Evolutionary conservation across 2,113 vertebrate species (phyloP), one percentile per base, ranked within the genome.

Genomic region (Anser cygnoides): DNA sequence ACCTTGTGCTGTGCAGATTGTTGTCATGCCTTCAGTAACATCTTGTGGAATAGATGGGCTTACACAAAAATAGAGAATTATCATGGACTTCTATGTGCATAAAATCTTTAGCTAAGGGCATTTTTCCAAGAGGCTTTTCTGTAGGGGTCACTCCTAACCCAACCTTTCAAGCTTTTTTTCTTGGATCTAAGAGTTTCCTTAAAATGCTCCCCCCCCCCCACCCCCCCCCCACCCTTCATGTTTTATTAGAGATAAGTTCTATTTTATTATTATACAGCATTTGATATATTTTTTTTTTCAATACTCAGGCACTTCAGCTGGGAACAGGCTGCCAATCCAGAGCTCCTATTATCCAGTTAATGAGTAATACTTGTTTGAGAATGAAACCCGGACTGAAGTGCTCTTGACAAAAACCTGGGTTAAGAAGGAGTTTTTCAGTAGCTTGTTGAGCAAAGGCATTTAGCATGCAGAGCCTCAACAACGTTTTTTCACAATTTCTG

Each of bases 1-100:
- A 5, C 0, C 2, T 7, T 49, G 5, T 5, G 35, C 0, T n/a
- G 46, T 54, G 31, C 23, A 82, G 44, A 4, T 16, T 20, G 6
- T 12, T 5, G 10, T 5, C 25, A 3, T 2, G 5, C 31, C 41
- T 52, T 37, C 68, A 35, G 31, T 6, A 21, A 1, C 0, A 2
- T 1, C 1, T 7, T 23, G 31, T 11, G 14, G n/a, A 4, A 31
- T 44, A 37, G 21, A 6, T 43, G 46, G 46, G 26, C 13, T 65
- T 3, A 12, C 13, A 52, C 13, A 35, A 4, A 31, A 17, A 18
- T 8, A 43, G 19, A 33, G 33, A 65, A 54, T 19, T n/a, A 21
- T 54, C 20, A 11, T 22, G 61, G 79, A 3, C 28, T 10, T 28
- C 76, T 52, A 33, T 25, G 9, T 29, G 11, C 17, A 7, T 63